These are phyloP conservation scores for Gopherus evgoodei DNA, from an alignment of 2,113 vertebrate species.

Conservation along the genomic window DNA sequence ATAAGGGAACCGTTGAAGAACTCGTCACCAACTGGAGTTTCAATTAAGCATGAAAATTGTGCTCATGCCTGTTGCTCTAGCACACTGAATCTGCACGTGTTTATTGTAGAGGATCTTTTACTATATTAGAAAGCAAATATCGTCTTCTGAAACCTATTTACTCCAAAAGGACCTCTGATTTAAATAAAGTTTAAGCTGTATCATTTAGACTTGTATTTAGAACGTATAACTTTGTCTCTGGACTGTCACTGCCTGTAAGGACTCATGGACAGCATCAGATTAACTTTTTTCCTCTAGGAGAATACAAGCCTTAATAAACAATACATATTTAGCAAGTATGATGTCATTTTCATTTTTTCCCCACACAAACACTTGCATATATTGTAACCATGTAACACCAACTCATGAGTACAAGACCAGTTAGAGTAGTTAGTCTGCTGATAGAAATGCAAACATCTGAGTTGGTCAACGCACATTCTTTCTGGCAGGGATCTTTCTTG, in stretches of 20 bases:
- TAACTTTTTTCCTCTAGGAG: constrained; percentile 84
- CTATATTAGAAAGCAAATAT: constrained; percentile 83
- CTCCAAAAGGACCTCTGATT: constrained; percentile 81
- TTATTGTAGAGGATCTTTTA: constrained; percentile 82
- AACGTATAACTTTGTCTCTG: constrained; percentile 83
- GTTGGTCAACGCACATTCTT: accelerated
- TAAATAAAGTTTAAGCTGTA: constrained; percentile 78
- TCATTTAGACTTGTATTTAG: constrained; percentile 86
- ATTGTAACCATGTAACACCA: not conserved
- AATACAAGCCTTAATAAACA: constrained; percentile 96
- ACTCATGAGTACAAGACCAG: accelerated
- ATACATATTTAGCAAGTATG: constrained; percentile 84
- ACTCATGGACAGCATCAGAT: constrained; percentile 78
- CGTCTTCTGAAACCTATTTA: constrained; percentile 80
- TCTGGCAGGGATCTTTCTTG: not conserved
- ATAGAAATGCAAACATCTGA: accelerated
- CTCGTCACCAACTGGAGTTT: constrained; percentile 82
- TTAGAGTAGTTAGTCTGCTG: not conserved
- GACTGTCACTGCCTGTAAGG: constrained; percentile 82
- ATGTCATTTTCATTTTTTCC: constrained; percentile 75
- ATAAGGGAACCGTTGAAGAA: constrained; percentile 84
- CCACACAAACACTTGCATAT: not conserved
- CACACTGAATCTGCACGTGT: constrained; percentile 81
- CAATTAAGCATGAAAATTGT: constrained; percentile 83
- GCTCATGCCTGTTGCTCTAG: constrained; percentile 79